Base-by-base conservation (phyloP, 2,888 invertebrate species). In the Tetragonisca angustula region DNA sequence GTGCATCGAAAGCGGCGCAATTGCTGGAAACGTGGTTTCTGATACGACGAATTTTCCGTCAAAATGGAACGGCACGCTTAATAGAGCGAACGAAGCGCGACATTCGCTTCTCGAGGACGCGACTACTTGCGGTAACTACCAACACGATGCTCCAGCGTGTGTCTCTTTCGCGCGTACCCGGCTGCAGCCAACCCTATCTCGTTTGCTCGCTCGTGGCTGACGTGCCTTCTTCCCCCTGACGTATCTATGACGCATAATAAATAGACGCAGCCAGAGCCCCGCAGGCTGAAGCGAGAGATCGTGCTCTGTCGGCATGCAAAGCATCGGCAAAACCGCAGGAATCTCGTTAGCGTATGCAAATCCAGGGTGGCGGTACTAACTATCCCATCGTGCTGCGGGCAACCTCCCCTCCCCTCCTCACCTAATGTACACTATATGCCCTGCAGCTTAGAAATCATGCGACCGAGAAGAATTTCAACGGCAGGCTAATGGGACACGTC, bases 321-420 rank as follows among this genome's bases (percentile, higher is more conserved):
- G 92, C 92, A 92, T 93, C 90, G 92, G 91, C 91, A 90, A 92
- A 93, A 93, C 92, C 93, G 83, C 92, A 89, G 90, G 91, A 93
- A 93, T 92, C 93, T 94, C 93, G 93, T 94, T 94, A 94, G 92
- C 92, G 93, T 93, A 94, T 94, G 93, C 93, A 94, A 93, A 94
- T 94, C 92, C 89, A 86, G 82, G 87, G 88, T 89, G 87, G 56
- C 78, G 84, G 90, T 86, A 90, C 93, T 91, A 92, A 93, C 93
- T 93, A 92, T 93, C 91, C 90, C 89, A 88, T 89, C 90, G 90
- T 90, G 92, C 88, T 87, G 88, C 89, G 84, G 87, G 87, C 90
- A 81, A 90, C 27, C 89, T 84, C 89, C 9, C 11, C 43, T 9
- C 9, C 43, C 1, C 11, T 43, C 43, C 36, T 85, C 77, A 89